Conservation (phyloP, 2,888 invertebrate genomes). For the Steinernema carpocapsae region DNA sequence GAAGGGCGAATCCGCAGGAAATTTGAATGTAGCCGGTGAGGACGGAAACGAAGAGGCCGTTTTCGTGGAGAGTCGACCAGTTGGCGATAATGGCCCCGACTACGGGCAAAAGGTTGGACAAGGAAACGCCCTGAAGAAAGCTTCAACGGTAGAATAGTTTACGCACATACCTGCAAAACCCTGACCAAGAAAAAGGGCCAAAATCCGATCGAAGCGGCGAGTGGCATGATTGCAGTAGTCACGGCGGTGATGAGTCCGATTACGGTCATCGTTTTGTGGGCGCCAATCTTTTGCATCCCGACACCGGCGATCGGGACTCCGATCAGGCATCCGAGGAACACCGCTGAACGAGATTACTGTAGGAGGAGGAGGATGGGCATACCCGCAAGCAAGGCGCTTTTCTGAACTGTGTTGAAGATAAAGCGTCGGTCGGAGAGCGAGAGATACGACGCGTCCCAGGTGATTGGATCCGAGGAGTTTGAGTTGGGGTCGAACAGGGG, state of each 20-base stretch:
- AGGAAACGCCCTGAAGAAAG: constrained; percentile 57
- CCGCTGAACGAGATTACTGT: constrained; percentile 11
- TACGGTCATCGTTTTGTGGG: constrained; percentile 34
- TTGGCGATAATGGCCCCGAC: constrained; percentile 51
- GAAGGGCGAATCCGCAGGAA: constrained; percentile 58
- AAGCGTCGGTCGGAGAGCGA: constrained; percentile 14
- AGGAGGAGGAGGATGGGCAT: not conserved
- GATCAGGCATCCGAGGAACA: constrained; percentile 36
- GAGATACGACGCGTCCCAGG: constrained; percentile 46
- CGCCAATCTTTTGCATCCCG: constrained; percentile 29
- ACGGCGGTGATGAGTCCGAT: constrained; percentile 32
- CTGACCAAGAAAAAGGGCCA: constrained; percentile 23
- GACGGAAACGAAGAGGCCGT: constrained; percentile 38
- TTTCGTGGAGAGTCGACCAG: constrained; percentile 49
- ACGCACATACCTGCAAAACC: constrained; percentile 20
- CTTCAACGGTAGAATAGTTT: constrained; percentile 37
- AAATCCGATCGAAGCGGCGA: constrained; percentile 28
- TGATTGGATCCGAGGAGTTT: constrained; percentile 27
- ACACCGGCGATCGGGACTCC: constrained; percentile 30
- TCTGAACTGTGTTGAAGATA: not conserved
- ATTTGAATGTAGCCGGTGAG: constrained; percentile 61
- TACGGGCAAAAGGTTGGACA: constrained; percentile 59
- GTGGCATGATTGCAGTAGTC: constrained; percentile 35
- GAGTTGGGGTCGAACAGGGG: constrained; percentile 44
- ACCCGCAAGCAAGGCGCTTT: constrained; percentile 18